Evolutionary conservation across 2,888 invertebrate genomes (phyloP).

Genomic region (Anorthoa munda): DNA sequence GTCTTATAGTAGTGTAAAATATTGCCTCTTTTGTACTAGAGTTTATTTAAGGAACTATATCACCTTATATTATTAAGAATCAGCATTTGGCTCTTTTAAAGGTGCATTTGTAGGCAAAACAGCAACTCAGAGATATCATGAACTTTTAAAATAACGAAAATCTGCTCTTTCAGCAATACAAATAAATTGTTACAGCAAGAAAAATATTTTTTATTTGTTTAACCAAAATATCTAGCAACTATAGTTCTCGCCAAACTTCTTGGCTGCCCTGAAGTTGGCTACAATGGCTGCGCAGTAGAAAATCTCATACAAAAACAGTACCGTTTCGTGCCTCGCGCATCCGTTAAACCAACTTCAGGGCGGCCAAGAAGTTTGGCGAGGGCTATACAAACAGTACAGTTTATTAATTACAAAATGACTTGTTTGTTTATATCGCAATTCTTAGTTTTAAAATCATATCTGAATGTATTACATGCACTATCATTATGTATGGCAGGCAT

Average conservation of each 20-base stretch:
- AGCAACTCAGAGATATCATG: neutral
- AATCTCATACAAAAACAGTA: too few relatives aligned
- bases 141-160: neutral
- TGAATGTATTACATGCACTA: neutral
- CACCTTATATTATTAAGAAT: neutral
- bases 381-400: neutral
- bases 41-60: conserved; percentile 5
- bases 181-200: neutral
- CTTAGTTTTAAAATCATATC: conserved; percentile 3
- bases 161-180: neutral
- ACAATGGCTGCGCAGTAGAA: too few relatives aligned
- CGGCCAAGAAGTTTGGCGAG: too few relatives aligned
- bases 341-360: too few relatives aligned
- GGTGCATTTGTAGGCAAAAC: neutral
- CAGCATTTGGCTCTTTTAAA: neutral
- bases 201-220: neutral
- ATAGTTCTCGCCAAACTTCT: too few relatives aligned
- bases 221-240: neutral
- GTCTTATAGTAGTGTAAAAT: conserved; percentile 1
- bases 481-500: neutral
- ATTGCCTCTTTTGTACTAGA: conserved; percentile 41
- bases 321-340: too few relatives aligned
- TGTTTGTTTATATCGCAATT: neutral
- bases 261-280: too few relatives aligned
- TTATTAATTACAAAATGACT: neutral